Evolutionary conservation across 2,888 invertebrate genomes (phyloP), one percentile per base, ranked within the genome.

Genomic region (Eubasilissa splendida): DNA sequence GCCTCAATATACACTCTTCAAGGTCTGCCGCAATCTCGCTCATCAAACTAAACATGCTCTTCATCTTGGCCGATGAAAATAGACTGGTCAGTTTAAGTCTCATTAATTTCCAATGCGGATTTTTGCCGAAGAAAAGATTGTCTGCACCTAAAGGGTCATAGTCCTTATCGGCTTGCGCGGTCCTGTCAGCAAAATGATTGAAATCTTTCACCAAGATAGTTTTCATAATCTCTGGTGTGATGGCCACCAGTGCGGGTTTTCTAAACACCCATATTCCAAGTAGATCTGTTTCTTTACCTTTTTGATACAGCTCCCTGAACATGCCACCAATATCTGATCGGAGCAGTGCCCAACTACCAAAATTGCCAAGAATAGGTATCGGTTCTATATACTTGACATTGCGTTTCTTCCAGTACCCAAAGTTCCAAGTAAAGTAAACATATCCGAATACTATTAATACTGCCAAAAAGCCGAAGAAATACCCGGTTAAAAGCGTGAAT

Each of bases 371-470:
- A 4, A 88, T 79, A 0, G 86, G 84, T 0, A 82, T 63, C 0
- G 88, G 88, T 54, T 85, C 83, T 0, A 85, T 85, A 76, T 84
- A 85, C 0, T 84, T 83, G 4, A 88, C 85, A 33, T 85, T 85
- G 79, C 86, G 85, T 12, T 84, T 85, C 76, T 86, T 85, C 88
- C 88, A 88, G 76, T 88, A 87, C 78, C 85, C 84, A 77, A 85
- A 86, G 66, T 77, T 82, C 84, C 84, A 84, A 1, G 81, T 81
- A 59, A 84, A 81, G 58, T 84, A 83, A 11, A 79, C 65, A 54
- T 83, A 84, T 22, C 66, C 80, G 22, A 65, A 1, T 12, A 63
- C 10, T 22, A 60, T 10, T 0, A 80, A 22, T 10, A 76, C 56
- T 10, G 33, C 59, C 7, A 76, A 12, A n/a, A 80, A 66, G 9